Conservation (phyloP, 2,113 vertebrate species). For the Corythoichthys intestinalis region DNA sequence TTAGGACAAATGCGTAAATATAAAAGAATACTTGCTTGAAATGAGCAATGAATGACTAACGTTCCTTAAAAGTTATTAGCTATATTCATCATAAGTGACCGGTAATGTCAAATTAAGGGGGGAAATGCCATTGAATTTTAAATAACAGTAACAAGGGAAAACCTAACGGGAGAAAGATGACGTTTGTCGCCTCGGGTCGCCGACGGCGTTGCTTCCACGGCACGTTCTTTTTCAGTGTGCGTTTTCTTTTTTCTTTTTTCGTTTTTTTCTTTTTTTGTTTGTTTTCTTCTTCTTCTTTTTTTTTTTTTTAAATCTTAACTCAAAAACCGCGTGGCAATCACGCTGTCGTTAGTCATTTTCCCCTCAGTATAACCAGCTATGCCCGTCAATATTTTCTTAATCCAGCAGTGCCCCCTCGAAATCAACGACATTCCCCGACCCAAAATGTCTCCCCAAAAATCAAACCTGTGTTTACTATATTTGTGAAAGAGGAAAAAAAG, state of each 20-base stretch:
- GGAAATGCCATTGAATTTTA: neutral
- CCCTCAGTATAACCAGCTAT: too few relatives aligned
- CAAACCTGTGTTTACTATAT: constrained; percentile 1
- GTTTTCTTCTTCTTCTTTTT: neutral
- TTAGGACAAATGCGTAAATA: neutral
- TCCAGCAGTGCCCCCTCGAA: neutral
- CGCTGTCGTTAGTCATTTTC: neutral
- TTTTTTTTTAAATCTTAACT: neutral
- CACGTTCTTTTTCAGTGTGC: neutral
- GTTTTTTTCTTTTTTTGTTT: too few relatives aligned
- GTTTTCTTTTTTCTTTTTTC: neutral
- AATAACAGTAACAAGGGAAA: neutral
- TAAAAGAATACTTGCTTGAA: neutral
- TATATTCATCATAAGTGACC: neutral
- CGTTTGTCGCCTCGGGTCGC: neutral
- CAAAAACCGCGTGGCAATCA: neutral
- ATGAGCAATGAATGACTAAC: neutral
- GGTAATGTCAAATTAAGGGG: neutral
- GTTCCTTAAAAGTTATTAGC: neutral
- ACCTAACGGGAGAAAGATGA: neutral
- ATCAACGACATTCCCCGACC: neutral
- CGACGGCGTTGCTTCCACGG: neutral
- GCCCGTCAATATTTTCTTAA: neutral
- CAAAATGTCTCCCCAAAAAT: neutral
- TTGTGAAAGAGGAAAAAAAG: neutral